phyloP scores from a whole-genome alignment of 92 coral and sea anemone species.

The Scolanthus callimorphus region DNA sequence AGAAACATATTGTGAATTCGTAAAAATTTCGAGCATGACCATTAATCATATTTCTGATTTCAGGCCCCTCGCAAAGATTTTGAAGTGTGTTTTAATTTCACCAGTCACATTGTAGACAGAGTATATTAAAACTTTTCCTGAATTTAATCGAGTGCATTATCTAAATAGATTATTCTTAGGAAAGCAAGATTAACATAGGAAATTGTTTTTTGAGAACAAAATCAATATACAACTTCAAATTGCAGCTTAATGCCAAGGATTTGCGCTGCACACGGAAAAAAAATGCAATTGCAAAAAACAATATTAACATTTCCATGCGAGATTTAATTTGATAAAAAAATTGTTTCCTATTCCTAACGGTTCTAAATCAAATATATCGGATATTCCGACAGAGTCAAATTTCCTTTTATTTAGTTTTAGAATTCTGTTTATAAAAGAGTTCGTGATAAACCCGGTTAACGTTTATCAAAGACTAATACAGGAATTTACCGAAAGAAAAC shows the following conservation, averaged over 20 bases:
- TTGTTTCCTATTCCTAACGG: conserved; percentile 1
- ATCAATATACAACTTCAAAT: background rate
- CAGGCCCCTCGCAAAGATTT: too few relatives aligned
- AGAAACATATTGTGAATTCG: too few relatives aligned
- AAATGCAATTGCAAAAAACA: background rate
- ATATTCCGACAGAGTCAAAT: conserved; percentile 5
- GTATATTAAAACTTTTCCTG: too few relatives aligned
- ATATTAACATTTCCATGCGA: background rate
- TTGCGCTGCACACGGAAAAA: background rate
- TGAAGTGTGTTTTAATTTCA: too few relatives aligned
- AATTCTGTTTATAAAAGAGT: background rate
- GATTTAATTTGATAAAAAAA: background rate
- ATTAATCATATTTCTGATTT: too few relatives aligned
- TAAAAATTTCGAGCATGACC: too few relatives aligned
- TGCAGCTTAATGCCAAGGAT: background rate
- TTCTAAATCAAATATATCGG: conserved; percentile 1
- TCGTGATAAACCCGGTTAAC: background rate
- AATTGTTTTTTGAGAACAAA: conserved; percentile 1
- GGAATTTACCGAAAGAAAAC: conserved; percentile 1
- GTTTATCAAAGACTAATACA: background rate
- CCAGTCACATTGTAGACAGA: too few relatives aligned
- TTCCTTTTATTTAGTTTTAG: background rate
- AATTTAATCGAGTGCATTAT: background rate
- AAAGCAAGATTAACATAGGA: background rate
- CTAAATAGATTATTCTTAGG: background rate